Evolutionary conservation across 2,888 invertebrate genomes (phyloP).

Genomic region (Conus canariensis): DNA sequence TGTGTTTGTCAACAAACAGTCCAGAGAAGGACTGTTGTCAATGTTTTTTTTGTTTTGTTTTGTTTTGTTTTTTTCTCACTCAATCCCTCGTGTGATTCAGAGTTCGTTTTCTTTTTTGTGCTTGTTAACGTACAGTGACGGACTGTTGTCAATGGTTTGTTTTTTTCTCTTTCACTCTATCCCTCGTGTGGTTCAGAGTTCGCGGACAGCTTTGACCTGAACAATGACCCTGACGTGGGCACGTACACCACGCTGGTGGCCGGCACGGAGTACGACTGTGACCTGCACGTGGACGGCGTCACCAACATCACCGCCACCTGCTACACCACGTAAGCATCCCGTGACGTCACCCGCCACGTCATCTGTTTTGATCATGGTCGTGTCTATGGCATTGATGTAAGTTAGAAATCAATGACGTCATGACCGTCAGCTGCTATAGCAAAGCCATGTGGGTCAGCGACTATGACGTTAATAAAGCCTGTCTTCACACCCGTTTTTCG

Average conservation of each 20-base stretch:
- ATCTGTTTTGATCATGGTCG: background rate
- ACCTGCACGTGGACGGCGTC: constrained; percentile 39
- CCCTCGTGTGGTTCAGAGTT: constrained; percentile 23
- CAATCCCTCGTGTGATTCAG: background rate
- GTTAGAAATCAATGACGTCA: background rate
- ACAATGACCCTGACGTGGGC: constrained; percentile 34
- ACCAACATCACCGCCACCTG: constrained; percentile 30
- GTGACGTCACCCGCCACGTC: too few species aligned
- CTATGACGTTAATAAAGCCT: too few species aligned
- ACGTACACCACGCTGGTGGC: constrained; percentile 31
- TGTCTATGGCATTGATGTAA: background rate
- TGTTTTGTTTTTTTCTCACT: background rate
- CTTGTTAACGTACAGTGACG: background rate
- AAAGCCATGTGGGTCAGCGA: too few species aligned
- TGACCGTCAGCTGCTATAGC: too few species aligned
- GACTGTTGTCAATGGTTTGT: background rate
- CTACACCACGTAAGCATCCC: constrained; percentile 9
- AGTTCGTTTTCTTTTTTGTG: background rate
- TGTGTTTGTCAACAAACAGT: too few species aligned
- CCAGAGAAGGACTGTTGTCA: too few species aligned
- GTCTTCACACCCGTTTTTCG: too few species aligned
- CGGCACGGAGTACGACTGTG: constrained; percentile 18
- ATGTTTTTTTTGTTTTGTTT: background rate
- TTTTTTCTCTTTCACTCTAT: background rate
- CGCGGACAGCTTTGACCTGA: constrained; percentile 35